A percentile compares a stretch with the other conserved stretches of the same genome.
phyloP scores from a whole-genome alignment of 2,888 invertebrate genomes.

The Parnassius apollo region DNA sequence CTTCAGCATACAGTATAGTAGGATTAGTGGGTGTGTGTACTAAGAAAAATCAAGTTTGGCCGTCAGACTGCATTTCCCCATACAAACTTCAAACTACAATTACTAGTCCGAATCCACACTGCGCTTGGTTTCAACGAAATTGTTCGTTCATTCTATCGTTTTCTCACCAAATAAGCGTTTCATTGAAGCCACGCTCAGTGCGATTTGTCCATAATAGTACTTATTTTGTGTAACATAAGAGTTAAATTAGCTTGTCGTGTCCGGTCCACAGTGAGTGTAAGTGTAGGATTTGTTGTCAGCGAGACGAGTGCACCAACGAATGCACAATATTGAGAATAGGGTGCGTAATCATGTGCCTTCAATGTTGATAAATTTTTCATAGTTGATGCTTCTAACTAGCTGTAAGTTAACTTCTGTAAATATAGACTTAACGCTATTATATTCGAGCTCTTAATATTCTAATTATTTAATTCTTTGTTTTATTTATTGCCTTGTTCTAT shows the following conservation, averaged over 20 bases:
- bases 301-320: slow-evolving; percentile 55
- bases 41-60: slow-evolving; percentile 36
- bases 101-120: slow-evolving; percentile 45
- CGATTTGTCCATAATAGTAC: slow-evolving; percentile 35
- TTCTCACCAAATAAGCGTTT: slow-evolving; percentile 4
- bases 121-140: slow-evolving; percentile 35
- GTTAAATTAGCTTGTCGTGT: slow-evolving; percentile 57
- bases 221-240: slow-evolving; percentile 49
- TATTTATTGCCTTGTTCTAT: slow-evolving; percentile 63
- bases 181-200: slow-evolving; percentile 21
- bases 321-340: slow-evolving; percentile 67
- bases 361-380: slow-evolving; percentile 77
- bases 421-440: slow-evolving; percentile 68
- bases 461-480: slow-evolving; percentile 70
- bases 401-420: slow-evolving; percentile 74
- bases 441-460: slow-evolving; percentile 72
- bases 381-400: slow-evolving; percentile 79
- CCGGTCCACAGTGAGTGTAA: slow-evolving; percentile 50
- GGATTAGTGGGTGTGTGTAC: slow-evolving; percentile 26
- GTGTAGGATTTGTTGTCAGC: slow-evolving; percentile 35
- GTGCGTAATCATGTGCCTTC: slow-evolving; percentile 81
- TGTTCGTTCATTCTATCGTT: slow-evolving; percentile 13
- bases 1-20: slow-evolving; percentile 8
- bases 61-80: slow-evolving; percentile 57
- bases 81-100: slow-evolving; percentile 31